Percentiles rank a stretch among this genome's conserved stretches.
Evolutionary conservation across 2,888 invertebrate genomes (phyloP).

Genomic region (Nephrotoma appendiculata): DNA sequence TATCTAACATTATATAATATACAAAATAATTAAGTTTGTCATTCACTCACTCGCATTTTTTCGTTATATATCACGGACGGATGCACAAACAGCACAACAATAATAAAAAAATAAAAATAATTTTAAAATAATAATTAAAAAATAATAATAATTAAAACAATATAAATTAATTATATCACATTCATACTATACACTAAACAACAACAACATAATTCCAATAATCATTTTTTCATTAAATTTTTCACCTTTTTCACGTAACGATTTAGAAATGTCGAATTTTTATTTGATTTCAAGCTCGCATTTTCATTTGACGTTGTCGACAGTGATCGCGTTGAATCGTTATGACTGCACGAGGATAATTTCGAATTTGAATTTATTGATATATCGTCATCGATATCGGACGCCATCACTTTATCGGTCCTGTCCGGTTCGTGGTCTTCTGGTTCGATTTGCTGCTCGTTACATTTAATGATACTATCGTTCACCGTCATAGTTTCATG

Average conservation of each 20-base stretch:
- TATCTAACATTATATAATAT: background rate
- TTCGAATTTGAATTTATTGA: background rate
- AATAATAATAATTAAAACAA: background rate
- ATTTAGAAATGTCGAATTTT: conserved; percentile 72
- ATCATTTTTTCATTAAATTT: conserved; percentile 46
- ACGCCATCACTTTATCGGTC: background rate
- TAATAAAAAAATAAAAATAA: background rate
- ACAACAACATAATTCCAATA: background rate
- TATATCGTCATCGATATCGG: background rate
- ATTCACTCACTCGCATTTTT: background rate
- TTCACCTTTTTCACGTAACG: conserved; percentile 70
- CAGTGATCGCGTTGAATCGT: background rate
- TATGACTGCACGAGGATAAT: background rate
- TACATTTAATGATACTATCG: conserved; percentile 6
- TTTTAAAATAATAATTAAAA: background rate
- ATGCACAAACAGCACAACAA: background rate
- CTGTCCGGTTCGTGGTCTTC: background rate
- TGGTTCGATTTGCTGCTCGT: background rate
- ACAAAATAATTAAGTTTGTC: background rate
- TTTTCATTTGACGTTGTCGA: conserved; percentile 15
- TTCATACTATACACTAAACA: background rate
- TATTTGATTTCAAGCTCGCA: conserved; percentile 39
- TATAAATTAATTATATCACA: background rate
- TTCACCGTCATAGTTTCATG: conserved; percentile 8
- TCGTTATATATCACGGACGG: background rate